Evolutionary conservation across 2,797 vertebrate genomes (phyloP).

Genomic region (Crocidura indochinensis): DNA sequence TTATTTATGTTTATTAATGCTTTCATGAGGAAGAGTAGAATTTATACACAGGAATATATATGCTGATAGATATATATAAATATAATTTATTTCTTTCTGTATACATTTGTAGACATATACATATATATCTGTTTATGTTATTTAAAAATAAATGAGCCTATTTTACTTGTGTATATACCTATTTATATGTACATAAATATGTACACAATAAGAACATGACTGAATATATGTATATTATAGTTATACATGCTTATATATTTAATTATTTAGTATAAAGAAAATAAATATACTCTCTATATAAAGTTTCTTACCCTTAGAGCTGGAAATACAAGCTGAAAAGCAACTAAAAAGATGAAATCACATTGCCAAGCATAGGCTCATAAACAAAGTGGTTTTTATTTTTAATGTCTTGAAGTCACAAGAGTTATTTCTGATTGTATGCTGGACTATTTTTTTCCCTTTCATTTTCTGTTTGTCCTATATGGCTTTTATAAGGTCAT

Average conservation of each 20-base stretch:
- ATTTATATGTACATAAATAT: not conserved
- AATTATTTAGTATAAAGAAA: not conserved
- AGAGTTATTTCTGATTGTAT: slow-evolving; percentile 77
- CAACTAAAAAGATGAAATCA: slow-evolving; percentile 75
- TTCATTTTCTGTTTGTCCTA: slow-evolving; percentile 76
- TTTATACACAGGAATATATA: not conserved
- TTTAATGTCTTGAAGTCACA: slow-evolving; percentile 78
- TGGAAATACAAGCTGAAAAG: slow-evolving; percentile 68
- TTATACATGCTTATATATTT: not conserved
- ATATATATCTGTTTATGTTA: not conserved
- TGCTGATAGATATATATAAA: not conserved
- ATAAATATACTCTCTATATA: slow-evolving; percentile 65
- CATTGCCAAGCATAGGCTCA: slow-evolving; percentile 65
- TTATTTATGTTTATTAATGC: slow-evolving; percentile 51
- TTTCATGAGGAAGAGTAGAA: not conserved
- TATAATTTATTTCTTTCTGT: no score
- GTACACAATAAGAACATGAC: not conserved
- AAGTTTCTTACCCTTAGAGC: not conserved
- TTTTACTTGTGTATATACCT: not conserved
- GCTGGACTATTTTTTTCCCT: slow-evolving; percentile 59
- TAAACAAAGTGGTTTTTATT: slow-evolving; percentile 67
- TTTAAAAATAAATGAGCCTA: not conserved
- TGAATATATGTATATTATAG: not conserved
- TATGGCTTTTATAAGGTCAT: slow-evolving; percentile 68
- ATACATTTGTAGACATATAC: not conserved